phyloP scores from a whole-genome alignment of 2,797 vertebrate species.

The Protosalanx chinensis region DNA sequence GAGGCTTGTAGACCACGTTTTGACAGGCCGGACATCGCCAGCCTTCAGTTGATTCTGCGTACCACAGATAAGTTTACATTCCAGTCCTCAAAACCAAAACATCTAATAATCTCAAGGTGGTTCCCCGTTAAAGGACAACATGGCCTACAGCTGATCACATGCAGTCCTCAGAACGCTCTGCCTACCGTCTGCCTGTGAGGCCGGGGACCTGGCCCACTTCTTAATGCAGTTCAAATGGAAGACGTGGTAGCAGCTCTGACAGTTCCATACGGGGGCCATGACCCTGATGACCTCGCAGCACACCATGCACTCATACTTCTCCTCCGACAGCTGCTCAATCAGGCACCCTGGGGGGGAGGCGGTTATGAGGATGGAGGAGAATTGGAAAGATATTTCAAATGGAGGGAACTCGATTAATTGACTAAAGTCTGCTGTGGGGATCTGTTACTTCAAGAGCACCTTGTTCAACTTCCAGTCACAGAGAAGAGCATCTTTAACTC shows the following conservation, averaged over 20 bases:
- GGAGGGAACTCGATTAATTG: too few relatives aligned
- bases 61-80: not conserved
- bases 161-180: not conserved
- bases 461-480: too few relatives aligned
- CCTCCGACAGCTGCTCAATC: slow-evolving; percentile 93
- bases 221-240: slow-evolving; percentile 98
- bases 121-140: not conserved
- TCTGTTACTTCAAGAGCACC: not conserved
- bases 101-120: not conserved
- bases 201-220: slow-evolving; percentile 96
- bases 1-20: slow-evolving; percentile 84
- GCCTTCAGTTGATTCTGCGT: slow-evolving; percentile 83
- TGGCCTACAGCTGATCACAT: not conserved
- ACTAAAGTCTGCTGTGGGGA: not conserved
- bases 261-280: slow-evolving; percentile 93
- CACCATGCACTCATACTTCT: slow-evolving; percentile 99
- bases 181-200: slow-evolving; percentile 92
- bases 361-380: too few relatives aligned
- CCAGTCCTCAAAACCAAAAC: not conserved
- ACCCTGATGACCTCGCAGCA: slow-evolving; percentile 91
- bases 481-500: not conserved
- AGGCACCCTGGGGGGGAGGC: slow-evolving; percentile 77
- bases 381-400: too few relatives aligned
- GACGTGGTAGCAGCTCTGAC: slow-evolving; percentile 95
- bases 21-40: slow-evolving; percentile 99